Evolutionary conservation across 1,140 invertebrate genomes (phyloP), one percentile per base, ranked within the genome.

Genomic region (Littorina saxatilis): DNA sequence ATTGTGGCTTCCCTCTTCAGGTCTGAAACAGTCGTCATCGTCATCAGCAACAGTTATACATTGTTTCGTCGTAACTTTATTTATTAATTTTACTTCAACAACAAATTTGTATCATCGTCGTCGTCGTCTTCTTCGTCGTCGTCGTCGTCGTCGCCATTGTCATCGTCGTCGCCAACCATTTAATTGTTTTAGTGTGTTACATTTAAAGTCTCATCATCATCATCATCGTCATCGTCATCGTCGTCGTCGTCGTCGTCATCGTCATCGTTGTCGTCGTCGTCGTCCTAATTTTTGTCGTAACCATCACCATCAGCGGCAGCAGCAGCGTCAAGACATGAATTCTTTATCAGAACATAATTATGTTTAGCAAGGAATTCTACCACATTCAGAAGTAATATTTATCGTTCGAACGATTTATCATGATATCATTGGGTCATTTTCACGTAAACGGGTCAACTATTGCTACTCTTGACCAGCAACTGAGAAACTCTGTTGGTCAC

Each of bases 1-100:
- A 99, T 99, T 93, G 97, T 99, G 39, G 98, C 98, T 93, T 99
- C 98, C 73, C 98, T 94, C 94, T 99, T 99, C 91, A 99, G 94
- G 95, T 99, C 98, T 94, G 85, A 39, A 92, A 89, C 76, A 76
- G 52, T 47, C 50, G 35, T 50, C 43, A 75, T 40, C 29, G 11
- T 50, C 73, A 75, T 75, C 50, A 75, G 17, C 72, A 40, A 61
- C 50, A 72, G 23, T 68, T 9, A 66, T 80, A 15, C 35, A 27
- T 66, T 7, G 40, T 72, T n/a, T n/a, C n/a, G n/a, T n/a, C n/a
- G n/a, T n/a, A 40, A 58, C 29, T 32, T 61, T 35, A 15, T 61
- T 50, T 58, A 37, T 35, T 5, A 79, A 58, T 43, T n/a, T n/a
- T n/a, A n/a, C 35, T 5, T 72, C 17, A 70, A 74, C 39, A 39